phyloP scores from a whole-genome alignment of 2,888 invertebrate species.

The Calliphora vomitoria region DNA sequence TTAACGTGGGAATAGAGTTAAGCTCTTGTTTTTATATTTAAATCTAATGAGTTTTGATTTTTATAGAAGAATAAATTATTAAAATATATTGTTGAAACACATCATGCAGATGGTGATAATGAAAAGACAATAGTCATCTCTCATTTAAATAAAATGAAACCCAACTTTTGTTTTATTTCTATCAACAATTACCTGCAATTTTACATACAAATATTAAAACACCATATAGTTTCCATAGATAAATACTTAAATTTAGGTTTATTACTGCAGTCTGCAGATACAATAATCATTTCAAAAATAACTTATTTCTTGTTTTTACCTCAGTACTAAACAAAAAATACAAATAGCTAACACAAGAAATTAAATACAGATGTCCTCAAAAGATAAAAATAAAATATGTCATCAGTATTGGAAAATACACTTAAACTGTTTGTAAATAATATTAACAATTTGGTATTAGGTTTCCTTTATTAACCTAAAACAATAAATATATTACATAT shows the following conservation, averaged over 20 bases:
- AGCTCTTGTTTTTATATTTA: not conserved
- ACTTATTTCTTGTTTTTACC: constrained; percentile 2
- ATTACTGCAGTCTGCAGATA: constrained; percentile 77
- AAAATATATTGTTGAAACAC: not conserved
- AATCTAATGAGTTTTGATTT: too few relatives aligned
- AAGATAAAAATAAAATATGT: constrained; percentile 1
- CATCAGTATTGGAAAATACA: not conserved
- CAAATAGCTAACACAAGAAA: not conserved
- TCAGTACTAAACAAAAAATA: not conserved
- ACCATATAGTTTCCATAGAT: too few relatives aligned
- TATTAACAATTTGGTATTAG: too few relatives aligned
- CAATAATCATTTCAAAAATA: not conserved
- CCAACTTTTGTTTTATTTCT: too few relatives aligned
- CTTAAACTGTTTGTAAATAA: not conserved
- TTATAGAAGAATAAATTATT: not conserved
- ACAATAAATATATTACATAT: too few relatives aligned
- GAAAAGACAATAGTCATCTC: too few relatives aligned
- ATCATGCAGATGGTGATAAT: too few relatives aligned
- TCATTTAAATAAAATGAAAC: too few relatives aligned
- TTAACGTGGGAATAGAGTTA: not conserved
- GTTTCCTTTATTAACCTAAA: not conserved
- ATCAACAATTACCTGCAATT: too few relatives aligned
- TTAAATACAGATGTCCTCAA: not conserved
- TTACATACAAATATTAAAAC: too few relatives aligned
- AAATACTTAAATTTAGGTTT: constrained; percentile 76